phyloP scores from a whole-genome alignment of 2,888 invertebrate genomes.

The Bhutanitis thaidina region DNA sequence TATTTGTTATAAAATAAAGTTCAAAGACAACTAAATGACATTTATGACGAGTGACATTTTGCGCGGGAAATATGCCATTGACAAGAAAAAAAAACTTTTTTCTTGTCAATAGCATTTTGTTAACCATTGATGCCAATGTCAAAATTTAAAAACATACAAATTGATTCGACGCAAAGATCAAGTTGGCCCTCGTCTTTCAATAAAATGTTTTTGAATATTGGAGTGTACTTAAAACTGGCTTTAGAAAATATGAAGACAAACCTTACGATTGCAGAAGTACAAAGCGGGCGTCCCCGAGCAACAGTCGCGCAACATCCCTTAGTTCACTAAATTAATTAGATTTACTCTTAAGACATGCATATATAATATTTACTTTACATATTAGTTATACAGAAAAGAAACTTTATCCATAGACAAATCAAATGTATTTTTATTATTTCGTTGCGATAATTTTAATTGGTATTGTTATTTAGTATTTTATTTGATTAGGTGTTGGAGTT shows the following conservation, averaged over 20 bases:
- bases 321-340: constrained; percentile 44
- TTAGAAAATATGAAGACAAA: neutral
- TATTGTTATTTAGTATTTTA: constrained; percentile 79
- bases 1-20: neutral
- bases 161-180: too few species aligned
- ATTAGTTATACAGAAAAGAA: constrained; percentile 36
- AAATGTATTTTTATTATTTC: constrained; percentile 58
- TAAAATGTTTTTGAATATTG: neutral
- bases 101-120: too few species aligned
- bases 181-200: too few species aligned
- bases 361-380: constrained; percentile 32
- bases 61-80: neutral
- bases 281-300: constrained; percentile 4
- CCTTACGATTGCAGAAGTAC: neutral
- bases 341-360: constrained; percentile 42
- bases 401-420: constrained; percentile 61
- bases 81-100: too few species aligned
- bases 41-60: neutral
- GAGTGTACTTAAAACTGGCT: neutral
- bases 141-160: too few species aligned
- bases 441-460: constrained; percentile 68
- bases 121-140: too few species aligned
- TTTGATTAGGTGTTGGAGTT: constrained; percentile 41
- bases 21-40: neutral
- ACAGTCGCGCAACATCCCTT: constrained; percentile 33